Evolutionary conservation across 2,888 invertebrate genomes (phyloP), one percentile per base, ranked within the genome.

Genomic region (Dendrolimus pini): DNA sequence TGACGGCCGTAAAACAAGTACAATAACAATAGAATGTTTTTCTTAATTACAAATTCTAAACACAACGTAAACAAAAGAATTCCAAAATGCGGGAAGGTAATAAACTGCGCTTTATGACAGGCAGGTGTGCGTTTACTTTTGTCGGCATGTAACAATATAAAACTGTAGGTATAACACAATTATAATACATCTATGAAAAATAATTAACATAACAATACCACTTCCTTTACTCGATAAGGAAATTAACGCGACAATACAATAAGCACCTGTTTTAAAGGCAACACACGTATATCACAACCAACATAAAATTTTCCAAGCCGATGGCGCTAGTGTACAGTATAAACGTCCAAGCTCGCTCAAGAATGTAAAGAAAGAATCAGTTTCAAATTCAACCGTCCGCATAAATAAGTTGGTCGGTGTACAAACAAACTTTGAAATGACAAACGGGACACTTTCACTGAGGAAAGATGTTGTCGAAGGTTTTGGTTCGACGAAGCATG

Each of bases 381-480:
- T 30, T 30, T 30, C 30, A 30, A 30, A 30, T 30, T 47, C 9
- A 47, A 47, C 47, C 47, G 12, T 47, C 47, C 9, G 47, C 12
- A 47, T 12, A 7, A 47, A 47, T 47, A 47, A 47, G 47, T 47
- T 47, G 9, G 47, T 47, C 58, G 18, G 57, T 60, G 47, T 47
- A 12, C 12, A 79, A 80, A 79, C 78, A 81, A 77, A 78, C 69
- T 73, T 76, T 66, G 68, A 80, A 84, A 80, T 82, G 80, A 81
- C 81, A 76, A 77, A 74, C 71, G 65, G 30, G 61, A 64, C 74
- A 88, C 89, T 89, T 89, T 89, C 89, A 85, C 89, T 85, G 62
- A 59, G 65, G 58, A 59, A 71, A 75, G 71, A 71, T 73, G 74
- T 67, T 70, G 78, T 77, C 78, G 76, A 78, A 77, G 76, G 74